Evolutionary conservation across 2,797 vertebrate genomes (phyloP), one percentile per base, ranked within the genome.

Genomic region (Erpetoichthys calabaricus): DNA sequence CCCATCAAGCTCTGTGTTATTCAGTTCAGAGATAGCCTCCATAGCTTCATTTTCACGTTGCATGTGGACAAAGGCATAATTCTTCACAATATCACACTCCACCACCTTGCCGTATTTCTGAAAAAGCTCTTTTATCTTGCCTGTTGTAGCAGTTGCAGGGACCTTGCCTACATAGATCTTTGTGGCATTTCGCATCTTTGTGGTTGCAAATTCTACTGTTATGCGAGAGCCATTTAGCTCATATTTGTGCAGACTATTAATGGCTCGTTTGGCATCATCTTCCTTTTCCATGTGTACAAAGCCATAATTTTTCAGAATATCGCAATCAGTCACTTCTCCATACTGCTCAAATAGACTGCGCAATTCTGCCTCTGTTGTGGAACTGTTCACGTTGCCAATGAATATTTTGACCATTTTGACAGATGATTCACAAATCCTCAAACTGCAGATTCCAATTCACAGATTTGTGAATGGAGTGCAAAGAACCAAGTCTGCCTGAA

Each of bases 101-200:
- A 81, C 73, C 59, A 82, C 80, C 47, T 80, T 80, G 57, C 80
- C 80, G 47, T 71, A 81, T 1, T 70, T 66, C 66, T 80, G 76
- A 53, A 82, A 82, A 51, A 82, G 70, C 69, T 80, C 76, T 63
- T 76, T 75, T 45, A 82, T 71, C 65, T 78, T 75, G 47, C 67
- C 59, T 0, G 74, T 79, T 1, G 78, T 73, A n/a, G 74, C 75
- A 3, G 75, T 70, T 59, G 75, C 73, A 1, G 79, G 74, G 9
- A 82, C 75, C 7, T 82, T 82, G 57, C 80, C 80, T 59, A 82
- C 80, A n/a, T 80, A 80, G 68, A 82, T 77, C 69, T 82, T 82
- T 66, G 79, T 80, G 62, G 80, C 78, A 42, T 80, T 80, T 59
- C 79, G 79, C 67, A 80, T 79, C 65, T 80, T 81, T 25, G 80